Base-by-base conservation (phyloP, 2,888 invertebrate species). In the Cerastis rubricosa region DNA sequence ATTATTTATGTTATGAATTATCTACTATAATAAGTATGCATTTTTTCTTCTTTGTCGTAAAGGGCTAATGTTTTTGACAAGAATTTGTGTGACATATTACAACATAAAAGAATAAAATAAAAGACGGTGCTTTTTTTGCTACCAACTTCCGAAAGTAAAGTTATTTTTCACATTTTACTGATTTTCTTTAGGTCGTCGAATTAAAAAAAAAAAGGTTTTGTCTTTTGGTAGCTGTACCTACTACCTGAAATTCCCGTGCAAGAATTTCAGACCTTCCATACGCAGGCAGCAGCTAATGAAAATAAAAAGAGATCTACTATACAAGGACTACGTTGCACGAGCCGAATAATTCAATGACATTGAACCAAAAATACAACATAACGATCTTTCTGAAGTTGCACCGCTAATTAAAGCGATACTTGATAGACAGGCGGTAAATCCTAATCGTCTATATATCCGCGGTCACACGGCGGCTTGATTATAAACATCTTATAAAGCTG, bases 401-500 rank as follows among this genome's bases (percentile, higher is more conserved):
- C 29, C 1, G n/a, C 45, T 43, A 66, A 78, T 78, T 81, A 67
- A 54, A 63, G 59, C 43, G 29, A 57, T 35, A 47, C 25, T 66
- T 61, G 74, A 66, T 66, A 40, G 75, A 40, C 74, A 47, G 45
- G 75, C 75, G 47, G 66, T 43, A 75, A 67, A 63, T 29, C 40
- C 19, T 22, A 63, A 61, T 51, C 75, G 47, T 81, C 29, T 63
- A 49, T 4, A 2, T 66, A 57, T 29, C 47, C 57, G 40, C 43
- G n/a, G 35, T 22, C 40, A 29, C 19, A 40, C 67, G 66, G 47
- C 59, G 12, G 61, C 40, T 29, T 49, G 8, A 47, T 47, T 17
- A 40, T 80, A 65, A 72, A n/a, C n/a, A n/a, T n/a, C n/a, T n/a
- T n/a, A n/a, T n/a, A n/a, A n/a, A n/a, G n/a, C n/a, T n/a, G n/a